Base-by-base conservation (phyloP, 2,797 vertebrate species). In the Lemur catta region DNA sequence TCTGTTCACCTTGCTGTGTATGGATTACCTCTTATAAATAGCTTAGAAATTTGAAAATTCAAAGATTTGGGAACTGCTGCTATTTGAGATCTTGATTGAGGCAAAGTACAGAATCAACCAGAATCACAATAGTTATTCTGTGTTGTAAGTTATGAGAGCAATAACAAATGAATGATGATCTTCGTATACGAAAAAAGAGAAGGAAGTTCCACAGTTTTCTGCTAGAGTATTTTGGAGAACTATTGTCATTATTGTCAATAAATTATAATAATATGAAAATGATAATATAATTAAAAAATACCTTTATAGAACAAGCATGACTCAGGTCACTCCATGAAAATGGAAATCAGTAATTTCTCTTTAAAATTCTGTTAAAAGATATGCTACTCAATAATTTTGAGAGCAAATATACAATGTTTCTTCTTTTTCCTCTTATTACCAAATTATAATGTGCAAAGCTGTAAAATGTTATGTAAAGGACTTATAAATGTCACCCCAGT, bases 391-490 rank as follows among this genome's bases (percentile, higher is more conserved):
- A 48, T 94, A 96, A 92, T 78, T 87, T 89, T 48, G 61, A 74
- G 20, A 92, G 75, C 89, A 96, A 94, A 59, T 87, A 82, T 38
- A 22, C 5, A 94, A 12, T 38, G 5, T 43, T 67, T 93, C 35
- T 96, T 93, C 41, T 84, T 93, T 91, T n/a, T 57, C 3, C 43
- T 65, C 38, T 95, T 94, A 61, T 89, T 91, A 92, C 41, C 91
- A 35, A 97, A 78, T 84, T 96, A 74, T 78, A 96, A 81, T 59
- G n/a, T 84, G 1, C n/a, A 96, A 97, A 90, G 50, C 57, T 92
- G 7, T 84, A 92, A 87, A 93, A 59, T 18, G 15, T 84, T 91
- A 93, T 43, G 55, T 59, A 86, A 94, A 88, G 18, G 6, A 28
- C 28, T 81, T 95, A n/a, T 43, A 94, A 93, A 76, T 96, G 33